These are phyloP conservation scores for Drosophila emarginata DNA, from an alignment of 2,888 invertebrate species.

Conservation along the genomic window DNA sequence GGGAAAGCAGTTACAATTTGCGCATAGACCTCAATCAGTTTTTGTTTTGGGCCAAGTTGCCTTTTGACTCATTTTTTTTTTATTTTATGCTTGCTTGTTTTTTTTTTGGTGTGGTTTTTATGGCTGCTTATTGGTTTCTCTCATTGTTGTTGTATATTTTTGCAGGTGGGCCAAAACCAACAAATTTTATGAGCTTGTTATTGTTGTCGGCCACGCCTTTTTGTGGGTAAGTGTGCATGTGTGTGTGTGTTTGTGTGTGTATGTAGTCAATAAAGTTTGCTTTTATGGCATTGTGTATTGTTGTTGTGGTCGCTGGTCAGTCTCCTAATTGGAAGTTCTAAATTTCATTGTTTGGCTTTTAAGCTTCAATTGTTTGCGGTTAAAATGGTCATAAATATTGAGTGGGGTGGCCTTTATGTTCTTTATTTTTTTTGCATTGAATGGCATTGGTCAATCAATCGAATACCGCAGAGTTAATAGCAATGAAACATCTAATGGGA, in stretches of 20 bases:
- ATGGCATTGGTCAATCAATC: conserved; percentile 55
- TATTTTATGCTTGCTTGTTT: conserved; percentile 11
- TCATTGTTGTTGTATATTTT: conserved; percentile 23
- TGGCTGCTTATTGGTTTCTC: conserved; percentile 62
- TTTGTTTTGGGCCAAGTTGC: conserved; percentile 32
- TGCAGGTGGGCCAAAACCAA: conserved; percentile 51
- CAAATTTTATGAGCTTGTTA: conserved; percentile 70
- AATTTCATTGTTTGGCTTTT: conserved; percentile 78
- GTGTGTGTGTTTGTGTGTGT: conserved; percentile 10
- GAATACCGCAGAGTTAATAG: conserved; percentile 17
- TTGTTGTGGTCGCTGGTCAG: conserved; percentile 43
- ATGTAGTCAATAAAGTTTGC: conserved; percentile 64
- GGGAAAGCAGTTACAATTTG: conserved; percentile 35
- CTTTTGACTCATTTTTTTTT: conserved; percentile 51
- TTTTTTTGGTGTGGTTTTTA: conserved; percentile 26
- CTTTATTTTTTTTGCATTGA: conserved; percentile 7
- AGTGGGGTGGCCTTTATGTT: conserved; percentile 29
- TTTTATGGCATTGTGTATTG: conserved; percentile 60
- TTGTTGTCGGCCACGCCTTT: conserved; percentile 68
- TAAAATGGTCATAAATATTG: conserved; percentile 71
- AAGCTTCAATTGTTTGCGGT: conserved; percentile 78
- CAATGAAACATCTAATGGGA: neutral
- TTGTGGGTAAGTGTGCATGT: conserved; percentile 22
- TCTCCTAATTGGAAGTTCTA: conserved; percentile 77
- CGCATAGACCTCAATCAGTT: conserved; percentile 59